Conservation (phyloP, 2,113 vertebrate species). For the Orthochromis indermauri region DNA sequence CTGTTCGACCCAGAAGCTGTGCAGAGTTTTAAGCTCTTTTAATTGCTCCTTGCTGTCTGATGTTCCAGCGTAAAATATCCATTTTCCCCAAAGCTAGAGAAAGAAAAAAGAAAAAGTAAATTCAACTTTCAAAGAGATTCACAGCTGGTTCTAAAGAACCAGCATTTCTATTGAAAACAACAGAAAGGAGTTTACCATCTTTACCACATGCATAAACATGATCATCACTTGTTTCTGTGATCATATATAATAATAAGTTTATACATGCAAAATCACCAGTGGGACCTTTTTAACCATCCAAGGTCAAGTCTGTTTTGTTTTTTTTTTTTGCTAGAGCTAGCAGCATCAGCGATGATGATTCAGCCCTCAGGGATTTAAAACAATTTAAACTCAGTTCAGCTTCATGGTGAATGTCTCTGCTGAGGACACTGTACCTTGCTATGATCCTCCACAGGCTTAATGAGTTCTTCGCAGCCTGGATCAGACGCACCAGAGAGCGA, state of each 20-base stretch:
- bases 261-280: neutral
- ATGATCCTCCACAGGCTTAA: neutral
- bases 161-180: neutral
- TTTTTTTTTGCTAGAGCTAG: neutral
- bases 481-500: conserved; percentile 10
- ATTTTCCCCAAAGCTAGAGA: conserved; percentile 33
- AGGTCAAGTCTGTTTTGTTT: fast-evolving
- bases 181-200: neutral
- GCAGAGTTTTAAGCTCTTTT: neutral
- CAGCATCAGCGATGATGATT: neutral
- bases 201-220: neutral
- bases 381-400: neutral
- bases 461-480: conserved; percentile 13
- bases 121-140: neutral
- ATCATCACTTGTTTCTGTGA: neutral
- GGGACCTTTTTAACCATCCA: neutral
- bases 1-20: conserved; percentile 5
- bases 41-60: neutral
- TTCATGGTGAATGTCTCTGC: neutral
- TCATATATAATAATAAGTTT: neutral
- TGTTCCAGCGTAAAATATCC: neutral
- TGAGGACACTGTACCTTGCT: neutral
- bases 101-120: neutral
- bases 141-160: neutral
- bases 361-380: neutral